Evolutionary conservation across 2,113 vertebrate genomes (phyloP).

Genomic region (Stigmatopora argus): DNA sequence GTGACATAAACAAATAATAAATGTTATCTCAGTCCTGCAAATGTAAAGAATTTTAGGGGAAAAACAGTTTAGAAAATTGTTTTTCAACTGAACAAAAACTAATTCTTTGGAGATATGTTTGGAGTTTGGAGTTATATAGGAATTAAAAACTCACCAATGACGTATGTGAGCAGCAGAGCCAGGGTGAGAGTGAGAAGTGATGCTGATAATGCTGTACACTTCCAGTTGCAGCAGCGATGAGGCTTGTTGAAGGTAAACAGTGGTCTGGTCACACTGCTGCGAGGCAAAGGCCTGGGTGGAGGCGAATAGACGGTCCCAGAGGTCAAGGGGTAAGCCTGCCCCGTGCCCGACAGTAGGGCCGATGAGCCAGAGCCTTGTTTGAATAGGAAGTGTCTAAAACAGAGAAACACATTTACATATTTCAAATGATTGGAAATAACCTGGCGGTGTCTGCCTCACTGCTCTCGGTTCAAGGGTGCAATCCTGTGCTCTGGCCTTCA

Average conservation of each 20-base stretch:
- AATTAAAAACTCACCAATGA: slow-evolving; percentile 83
- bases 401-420: slow-evolving; percentile 31
- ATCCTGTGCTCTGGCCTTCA: no score
- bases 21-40: background rate
- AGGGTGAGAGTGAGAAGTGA: slow-evolving; percentile 88
- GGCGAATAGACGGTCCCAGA: slow-evolving; percentile 95
- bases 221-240: slow-evolving; percentile 96
- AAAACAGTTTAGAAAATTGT: background rate
- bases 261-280: slow-evolving; percentile 90
- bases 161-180: slow-evolving; percentile 87
- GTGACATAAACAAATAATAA: no score
- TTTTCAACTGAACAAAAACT: background rate
- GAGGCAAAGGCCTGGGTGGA: slow-evolving; percentile 88
- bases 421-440: background rate
- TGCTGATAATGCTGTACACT: slow-evolving; percentile 91
- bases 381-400: slow-evolving; percentile 90
- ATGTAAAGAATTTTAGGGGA: no score
- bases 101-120: background rate
- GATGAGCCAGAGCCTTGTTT: slow-evolving; percentile 94
- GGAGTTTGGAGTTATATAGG: no score
- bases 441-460: no score
- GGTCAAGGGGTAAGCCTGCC: slow-evolving; percentile 92
- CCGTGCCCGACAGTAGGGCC: slow-evolving; percentile 88
- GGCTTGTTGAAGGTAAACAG: slow-evolving; percentile 97
- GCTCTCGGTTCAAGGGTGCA: no score